A percentile compares a stretch with the other conserved stretches of the same genome.
Conservation (phyloP, 2,797 vertebrate species). For the Percopsis omiscomaycus region DNA sequence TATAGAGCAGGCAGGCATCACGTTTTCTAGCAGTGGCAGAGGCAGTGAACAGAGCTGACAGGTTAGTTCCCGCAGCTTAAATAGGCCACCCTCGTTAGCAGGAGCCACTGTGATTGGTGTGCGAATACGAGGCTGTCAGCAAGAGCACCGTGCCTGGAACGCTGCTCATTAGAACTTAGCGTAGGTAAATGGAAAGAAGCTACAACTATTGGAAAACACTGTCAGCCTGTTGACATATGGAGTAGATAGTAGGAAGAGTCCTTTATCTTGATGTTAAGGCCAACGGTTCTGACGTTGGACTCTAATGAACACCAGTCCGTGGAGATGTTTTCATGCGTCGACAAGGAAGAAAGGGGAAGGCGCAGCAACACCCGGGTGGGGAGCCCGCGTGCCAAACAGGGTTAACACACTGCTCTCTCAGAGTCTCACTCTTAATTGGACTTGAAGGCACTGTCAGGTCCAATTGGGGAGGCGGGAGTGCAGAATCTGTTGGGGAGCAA, state of each 20-base stretch:
- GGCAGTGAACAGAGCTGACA: too few species aligned
- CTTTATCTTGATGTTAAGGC: conserved; percentile 34
- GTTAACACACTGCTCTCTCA: conserved; percentile 67
- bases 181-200: conserved; percentile 26
- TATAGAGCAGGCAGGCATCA: too few species aligned
- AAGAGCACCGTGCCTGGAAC: not conserved
- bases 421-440: conserved; percentile 74
- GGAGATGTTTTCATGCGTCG: conserved; percentile 58
- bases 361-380: conserved; percentile 46
- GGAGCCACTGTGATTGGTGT: too few species aligned
- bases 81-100: too few species aligned
- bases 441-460: conserved; percentile 78
- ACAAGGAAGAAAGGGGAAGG: conserved; percentile 41
- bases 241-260: conserved; percentile 37
- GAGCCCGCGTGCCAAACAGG: conserved; percentile 51
- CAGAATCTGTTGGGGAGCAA: conserved; percentile 67
- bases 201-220: conserved; percentile 8
- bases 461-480: conserved; percentile 68
- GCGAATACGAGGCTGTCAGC: too few species aligned
- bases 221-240: conserved; percentile 36
- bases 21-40: too few species aligned
- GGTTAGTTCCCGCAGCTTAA: too few species aligned
- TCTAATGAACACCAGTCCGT: conserved; percentile 57
- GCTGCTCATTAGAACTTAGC: conserved; percentile 13
- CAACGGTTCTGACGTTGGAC: conserved; percentile 35